Conservation (phyloP, 2,113 vertebrate species). For the Ursus arctos region DNA sequence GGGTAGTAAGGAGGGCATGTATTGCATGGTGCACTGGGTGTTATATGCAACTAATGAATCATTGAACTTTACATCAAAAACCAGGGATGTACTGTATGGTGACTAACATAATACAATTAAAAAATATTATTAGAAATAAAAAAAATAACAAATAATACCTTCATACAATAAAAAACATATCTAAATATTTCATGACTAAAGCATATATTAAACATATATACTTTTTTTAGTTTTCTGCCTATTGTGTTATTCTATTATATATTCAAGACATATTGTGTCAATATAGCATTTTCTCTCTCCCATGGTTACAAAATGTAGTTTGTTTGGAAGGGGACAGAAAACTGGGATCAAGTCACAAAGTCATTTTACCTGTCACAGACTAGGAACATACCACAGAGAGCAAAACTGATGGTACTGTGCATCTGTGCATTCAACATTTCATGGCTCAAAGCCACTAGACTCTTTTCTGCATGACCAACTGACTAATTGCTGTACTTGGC, state of each 20-base stretch:
- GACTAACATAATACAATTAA: no score
- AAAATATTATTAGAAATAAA: no score
- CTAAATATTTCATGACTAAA: not conserved
- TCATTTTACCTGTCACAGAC: conserved; percentile 87
- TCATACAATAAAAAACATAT: not conserved
- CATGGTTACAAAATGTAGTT: conserved; percentile 85
- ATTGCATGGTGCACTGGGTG: no score
- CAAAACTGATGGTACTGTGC: conserved; percentile 84
- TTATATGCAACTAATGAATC: no score
- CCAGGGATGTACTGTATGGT: no score
- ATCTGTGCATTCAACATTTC: conserved; percentile 88
- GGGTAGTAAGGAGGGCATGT: no score
- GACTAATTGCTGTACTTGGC: conserved; percentile 91
- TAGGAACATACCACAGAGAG: conserved; percentile 84
- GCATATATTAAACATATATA: not conserved
- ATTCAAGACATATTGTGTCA: conserved; percentile 76
- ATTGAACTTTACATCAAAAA: no score
- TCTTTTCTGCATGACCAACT: conserved; percentile 92
- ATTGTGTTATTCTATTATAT: conserved; percentile 35
- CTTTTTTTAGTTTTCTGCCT: not conserved
- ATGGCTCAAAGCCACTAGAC: conserved; percentile 88
- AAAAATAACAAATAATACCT: not conserved
- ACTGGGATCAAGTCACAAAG: conserved; percentile 85
- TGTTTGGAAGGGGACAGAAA: conserved; percentile 86
- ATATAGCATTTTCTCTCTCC: conserved; percentile 75